These are phyloP conservation scores for Pedionomus torquatus DNA, from an alignment of 2,113 vertebrate genomes.

Conservation along the genomic window DNA sequence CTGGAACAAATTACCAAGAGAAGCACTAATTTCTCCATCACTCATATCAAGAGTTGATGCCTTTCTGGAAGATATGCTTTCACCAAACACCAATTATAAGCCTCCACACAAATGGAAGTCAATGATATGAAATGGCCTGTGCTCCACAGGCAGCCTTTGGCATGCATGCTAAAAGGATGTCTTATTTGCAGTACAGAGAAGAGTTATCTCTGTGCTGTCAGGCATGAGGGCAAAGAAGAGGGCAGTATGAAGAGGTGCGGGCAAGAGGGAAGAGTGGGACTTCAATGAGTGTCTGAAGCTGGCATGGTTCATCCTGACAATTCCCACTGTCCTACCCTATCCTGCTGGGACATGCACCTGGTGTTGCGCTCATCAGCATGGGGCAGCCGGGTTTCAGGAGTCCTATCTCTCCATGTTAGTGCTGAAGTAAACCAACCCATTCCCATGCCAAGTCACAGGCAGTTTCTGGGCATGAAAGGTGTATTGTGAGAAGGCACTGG, in stretches of 20 bases:
- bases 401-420: background rate
- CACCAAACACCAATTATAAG: background rate
- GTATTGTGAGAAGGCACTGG: background rate
- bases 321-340: background rate
- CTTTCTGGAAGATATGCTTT: background rate
- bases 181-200: background rate
- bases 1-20: slow-evolving; percentile 6
- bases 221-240: background rate
- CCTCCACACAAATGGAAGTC: background rate
- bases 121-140: background rate
- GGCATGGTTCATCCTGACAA: background rate
- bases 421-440: background rate
- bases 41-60: background rate
- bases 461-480: background rate
- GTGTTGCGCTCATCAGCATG: background rate
- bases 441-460: background rate
- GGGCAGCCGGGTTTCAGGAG: background rate
- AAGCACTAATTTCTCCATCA: background rate
- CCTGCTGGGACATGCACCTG: background rate
- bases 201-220: background rate
- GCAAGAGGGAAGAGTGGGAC: background rate
- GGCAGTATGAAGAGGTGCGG: background rate
- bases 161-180: background rate
- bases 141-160: background rate
- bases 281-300: background rate